A percentile compares a stretch with the other conserved stretches of the same genome.
Conservation (phyloP, 2,113 vertebrate species). For the Burhinus bistriatus region DNA sequence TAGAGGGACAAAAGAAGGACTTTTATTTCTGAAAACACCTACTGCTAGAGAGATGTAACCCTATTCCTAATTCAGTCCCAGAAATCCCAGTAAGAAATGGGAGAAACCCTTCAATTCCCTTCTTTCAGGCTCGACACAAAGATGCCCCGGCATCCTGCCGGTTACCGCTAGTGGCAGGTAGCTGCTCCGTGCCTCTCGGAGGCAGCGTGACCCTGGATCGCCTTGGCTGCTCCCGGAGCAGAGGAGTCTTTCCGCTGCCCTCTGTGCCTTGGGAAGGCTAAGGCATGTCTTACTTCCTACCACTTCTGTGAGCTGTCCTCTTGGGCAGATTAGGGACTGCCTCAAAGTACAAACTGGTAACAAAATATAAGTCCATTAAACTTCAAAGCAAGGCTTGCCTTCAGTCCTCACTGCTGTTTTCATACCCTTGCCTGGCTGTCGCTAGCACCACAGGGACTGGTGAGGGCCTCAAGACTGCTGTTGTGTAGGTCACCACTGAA, state of each 20-base stretch:
- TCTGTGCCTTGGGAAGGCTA: background rate
- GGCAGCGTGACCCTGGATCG: background rate
- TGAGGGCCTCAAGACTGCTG: background rate
- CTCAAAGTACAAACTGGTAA: background rate
- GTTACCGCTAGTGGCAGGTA: fast-evolving
- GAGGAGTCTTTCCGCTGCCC: background rate
- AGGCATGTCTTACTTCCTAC: background rate
- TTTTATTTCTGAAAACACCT: background rate
- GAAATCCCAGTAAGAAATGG: background rate
- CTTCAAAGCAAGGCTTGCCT: background rate
- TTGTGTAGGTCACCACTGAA: background rate
- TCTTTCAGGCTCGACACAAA: background rate
- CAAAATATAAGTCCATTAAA: background rate
- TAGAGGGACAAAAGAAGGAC: background rate
- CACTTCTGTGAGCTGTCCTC: background rate
- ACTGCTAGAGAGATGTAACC: background rate
- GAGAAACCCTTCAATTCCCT: background rate
- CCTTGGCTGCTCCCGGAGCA: background rate
- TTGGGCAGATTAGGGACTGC: background rate
- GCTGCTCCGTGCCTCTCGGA: background rate
- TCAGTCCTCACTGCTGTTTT: background rate
- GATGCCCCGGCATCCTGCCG: background rate
- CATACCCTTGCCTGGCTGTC: background rate
- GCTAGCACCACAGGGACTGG: background rate
- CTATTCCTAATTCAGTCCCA: background rate